These are phyloP conservation scores for Trichonephila clavata DNA, from an alignment of 1,140 invertebrate genomes.

Conservation along the genomic window DNA sequence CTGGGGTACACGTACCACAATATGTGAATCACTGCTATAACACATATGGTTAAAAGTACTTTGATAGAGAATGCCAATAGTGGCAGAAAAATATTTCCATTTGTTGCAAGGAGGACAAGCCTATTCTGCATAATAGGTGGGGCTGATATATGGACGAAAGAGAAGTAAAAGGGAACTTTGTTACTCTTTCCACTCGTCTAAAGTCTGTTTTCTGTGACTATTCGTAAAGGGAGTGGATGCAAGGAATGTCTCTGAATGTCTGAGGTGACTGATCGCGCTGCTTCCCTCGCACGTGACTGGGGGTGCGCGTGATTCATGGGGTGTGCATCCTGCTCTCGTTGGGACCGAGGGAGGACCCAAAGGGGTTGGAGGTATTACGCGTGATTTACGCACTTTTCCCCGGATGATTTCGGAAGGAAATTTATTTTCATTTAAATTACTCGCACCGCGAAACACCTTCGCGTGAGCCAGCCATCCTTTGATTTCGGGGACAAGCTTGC, in stretches of 20 bases:
- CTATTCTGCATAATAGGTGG: too few species aligned
- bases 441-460: neutral
- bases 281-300: neutral
- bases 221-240: neutral
- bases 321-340: neutral
- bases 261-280: neutral
- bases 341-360: conserved; percentile 22
- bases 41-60: too few species aligned
- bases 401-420: neutral
- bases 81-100: too few species aligned
- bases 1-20: too few species aligned
- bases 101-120: too few species aligned
- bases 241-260: neutral
- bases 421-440: conserved; percentile 65
- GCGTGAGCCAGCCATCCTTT: neutral
- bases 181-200: too few species aligned
- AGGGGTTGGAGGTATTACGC: conserved; percentile 46
- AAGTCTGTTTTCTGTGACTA: too few species aligned
- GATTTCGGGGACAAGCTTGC: neutral
- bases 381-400: conserved; percentile 43
- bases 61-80: too few species aligned
- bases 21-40: too few species aligned
- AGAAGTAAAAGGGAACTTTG: too few species aligned
- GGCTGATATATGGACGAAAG: too few species aligned
- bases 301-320: conserved; percentile 43